These are phyloP conservation scores for Athrips mouffetella DNA, from an alignment of 2,888 invertebrate genomes.

Conservation along the genomic window DNA sequence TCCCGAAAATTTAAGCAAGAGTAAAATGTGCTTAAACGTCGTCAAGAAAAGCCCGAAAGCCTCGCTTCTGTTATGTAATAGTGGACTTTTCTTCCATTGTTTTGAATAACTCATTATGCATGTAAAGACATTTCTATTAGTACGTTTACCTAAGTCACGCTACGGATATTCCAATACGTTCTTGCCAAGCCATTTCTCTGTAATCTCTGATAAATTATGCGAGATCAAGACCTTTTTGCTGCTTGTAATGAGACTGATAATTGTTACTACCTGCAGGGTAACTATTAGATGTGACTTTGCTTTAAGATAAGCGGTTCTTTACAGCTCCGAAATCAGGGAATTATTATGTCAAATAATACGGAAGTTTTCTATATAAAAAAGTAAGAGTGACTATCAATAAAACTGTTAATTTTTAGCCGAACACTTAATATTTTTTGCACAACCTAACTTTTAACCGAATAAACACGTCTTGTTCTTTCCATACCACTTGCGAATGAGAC, in stretches of 20 bases:
- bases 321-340: too few species aligned
- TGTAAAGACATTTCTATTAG: constrained; percentile 16
- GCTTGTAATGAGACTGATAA: constrained; percentile 25
- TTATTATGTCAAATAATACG: too few species aligned
- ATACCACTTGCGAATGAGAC: too few species aligned
- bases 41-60: too few species aligned
- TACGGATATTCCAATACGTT: constrained; percentile 32
- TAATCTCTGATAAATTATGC: constrained; percentile 29
- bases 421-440: too few species aligned
- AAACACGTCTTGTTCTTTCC: too few species aligned
- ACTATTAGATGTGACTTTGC: neutral
- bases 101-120: constrained; percentile 14
- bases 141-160: constrained; percentile 27
- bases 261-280: constrained; percentile 23
- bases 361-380: too few species aligned
- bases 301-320: neutral
- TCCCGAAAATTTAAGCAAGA: too few species aligned
- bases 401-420: too few species aligned
- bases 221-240: constrained; percentile 29
- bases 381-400: too few species aligned
- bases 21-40: too few species aligned
- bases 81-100: constrained; percentile 12
- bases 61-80: constrained; percentile 6
- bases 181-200: constrained; percentile 33
- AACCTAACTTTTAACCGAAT: neutral